Conservation (phyloP, 2,888 invertebrate species). For the Prosapia bicincta region DNA sequence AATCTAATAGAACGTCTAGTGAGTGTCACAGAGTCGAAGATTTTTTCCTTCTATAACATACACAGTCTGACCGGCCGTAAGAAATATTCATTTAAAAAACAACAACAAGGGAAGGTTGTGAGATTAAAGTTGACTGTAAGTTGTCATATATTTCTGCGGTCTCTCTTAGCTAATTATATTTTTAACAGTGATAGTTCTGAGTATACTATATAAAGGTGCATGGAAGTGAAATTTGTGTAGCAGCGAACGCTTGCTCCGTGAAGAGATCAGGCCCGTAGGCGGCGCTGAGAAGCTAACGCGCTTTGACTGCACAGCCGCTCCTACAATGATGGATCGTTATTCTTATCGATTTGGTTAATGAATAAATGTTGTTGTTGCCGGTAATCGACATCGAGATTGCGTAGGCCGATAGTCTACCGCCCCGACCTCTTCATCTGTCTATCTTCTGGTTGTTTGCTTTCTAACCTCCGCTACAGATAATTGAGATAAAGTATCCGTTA, state of each 20-base stretch:
- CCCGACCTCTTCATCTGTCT: conserved; percentile 8
- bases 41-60: too few relatives aligned
- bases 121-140: too few relatives aligned
- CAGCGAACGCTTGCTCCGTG: conserved; percentile 10
- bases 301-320: not conserved
- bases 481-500: not conserved
- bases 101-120: too few relatives aligned
- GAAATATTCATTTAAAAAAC: too few relatives aligned
- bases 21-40: too few relatives aligned
- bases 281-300: not conserved
- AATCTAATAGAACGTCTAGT: too few relatives aligned
- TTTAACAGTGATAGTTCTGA: too few relatives aligned
- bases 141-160: too few relatives aligned
- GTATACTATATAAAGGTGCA: too few relatives aligned
- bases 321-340: conserved; percentile 15
- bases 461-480: not conserved
- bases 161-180: too few relatives aligned
- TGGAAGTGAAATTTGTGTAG: not conserved
- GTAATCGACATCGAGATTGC: conserved; percentile 3
- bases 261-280: conserved; percentile 6
- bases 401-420: conserved; percentile 10
- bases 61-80: too few relatives aligned
- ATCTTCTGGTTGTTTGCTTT: not conserved
- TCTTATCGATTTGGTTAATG: conserved; percentile 25
- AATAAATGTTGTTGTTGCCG: conserved; percentile 23